Percentiles rank a stretch among this genome's conserved stretches.
phyloP scores from a whole-genome alignment of 2,797 vertebrate genomes.

The Epinephelus coioides region DNA sequence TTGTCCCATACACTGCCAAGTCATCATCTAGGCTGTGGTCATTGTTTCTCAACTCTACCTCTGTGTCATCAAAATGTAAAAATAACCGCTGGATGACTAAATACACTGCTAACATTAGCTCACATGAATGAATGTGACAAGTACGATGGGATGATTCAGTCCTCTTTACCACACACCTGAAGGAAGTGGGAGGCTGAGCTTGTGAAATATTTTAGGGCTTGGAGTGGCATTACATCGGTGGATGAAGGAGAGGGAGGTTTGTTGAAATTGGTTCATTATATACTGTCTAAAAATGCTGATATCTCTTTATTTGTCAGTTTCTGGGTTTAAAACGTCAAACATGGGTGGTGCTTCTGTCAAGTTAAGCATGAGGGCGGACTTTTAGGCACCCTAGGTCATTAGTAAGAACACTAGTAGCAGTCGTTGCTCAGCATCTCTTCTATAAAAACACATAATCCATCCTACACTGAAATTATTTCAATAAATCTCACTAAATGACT shows the following conservation, averaged over 20 bases:
- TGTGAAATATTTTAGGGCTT: background rate
- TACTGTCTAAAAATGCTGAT: background rate
- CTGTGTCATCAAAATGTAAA: slow-evolving; percentile 30
- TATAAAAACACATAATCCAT: slow-evolving; percentile 23
- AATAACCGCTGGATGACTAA: slow-evolving; percentile 34
- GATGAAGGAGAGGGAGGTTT: background rate
- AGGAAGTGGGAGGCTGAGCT: background rate
- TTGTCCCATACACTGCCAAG: background rate
- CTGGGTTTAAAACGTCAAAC: slow-evolving; percentile 20
- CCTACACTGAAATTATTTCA: slow-evolving; percentile 18
- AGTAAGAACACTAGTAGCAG: slow-evolving; percentile 31
- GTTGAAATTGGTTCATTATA: background rate
- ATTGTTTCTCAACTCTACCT: background rate
- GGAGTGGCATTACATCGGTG: background rate
- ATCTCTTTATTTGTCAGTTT: slow-evolving; percentile 9
- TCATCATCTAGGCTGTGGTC: slow-evolving; percentile 25
- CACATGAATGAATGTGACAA: background rate
- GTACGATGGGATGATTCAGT: slow-evolving; percentile 3
- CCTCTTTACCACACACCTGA: background rate
- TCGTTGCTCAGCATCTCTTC: slow-evolving; percentile 59
- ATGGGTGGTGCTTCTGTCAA: slow-evolving; percentile 50
- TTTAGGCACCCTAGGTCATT: slow-evolving; percentile 69
- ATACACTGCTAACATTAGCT: background rate
- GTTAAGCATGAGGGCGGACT: slow-evolving; percentile 55
- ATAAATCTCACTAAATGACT: slow-evolving; percentile 56